These are phyloP conservation scores for Prosopocoilus inquinatus DNA, from an alignment of 2,888 invertebrate species.

Conservation along the genomic window DNA sequence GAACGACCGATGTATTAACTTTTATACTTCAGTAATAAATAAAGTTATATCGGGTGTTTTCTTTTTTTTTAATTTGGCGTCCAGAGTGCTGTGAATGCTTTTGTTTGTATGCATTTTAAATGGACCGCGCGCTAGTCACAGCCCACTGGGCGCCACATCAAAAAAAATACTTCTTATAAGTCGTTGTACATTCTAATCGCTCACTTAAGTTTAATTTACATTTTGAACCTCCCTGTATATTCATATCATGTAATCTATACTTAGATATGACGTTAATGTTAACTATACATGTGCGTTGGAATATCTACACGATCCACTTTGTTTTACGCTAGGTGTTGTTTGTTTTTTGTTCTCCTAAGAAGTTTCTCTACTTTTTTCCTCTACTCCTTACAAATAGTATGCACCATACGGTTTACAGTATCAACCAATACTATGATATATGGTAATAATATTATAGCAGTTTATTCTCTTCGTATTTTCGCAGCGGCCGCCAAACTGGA, in stretches of 20 bases:
- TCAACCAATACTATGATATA: constrained; percentile 29
- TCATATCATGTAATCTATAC: constrained; percentile 34
- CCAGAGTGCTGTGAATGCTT: too few species aligned
- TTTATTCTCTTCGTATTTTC: constrained; percentile 5
- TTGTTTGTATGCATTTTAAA: too few species aligned
- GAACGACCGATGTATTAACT: too few species aligned
- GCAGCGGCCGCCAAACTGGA: background rate
- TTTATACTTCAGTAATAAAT: too few species aligned
- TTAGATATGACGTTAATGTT: constrained; percentile 44
- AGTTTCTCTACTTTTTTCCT: constrained; percentile 23
- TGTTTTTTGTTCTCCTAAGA: constrained; percentile 21
- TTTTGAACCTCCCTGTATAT: constrained; percentile 20
- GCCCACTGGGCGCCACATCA: too few species aligned
- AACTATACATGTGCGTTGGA: constrained; percentile 44
- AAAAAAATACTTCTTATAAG: too few species aligned
- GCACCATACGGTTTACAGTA: constrained; percentile 33
- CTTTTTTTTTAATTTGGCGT: too few species aligned
- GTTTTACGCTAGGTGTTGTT: constrained; percentile 31
- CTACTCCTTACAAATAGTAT: constrained; percentile 29
- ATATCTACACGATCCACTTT: constrained; percentile 42
- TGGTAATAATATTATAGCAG: constrained; percentile 13
- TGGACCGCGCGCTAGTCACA: too few species aligned
- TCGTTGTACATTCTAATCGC: background rate
- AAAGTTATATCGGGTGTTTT: too few species aligned
- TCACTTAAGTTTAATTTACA: background rate